Evolutionary conservation across 2,797 vertebrate species (phyloP), one percentile per base, ranked within the genome.

Genomic region (Propithecus perrieri): DNA sequence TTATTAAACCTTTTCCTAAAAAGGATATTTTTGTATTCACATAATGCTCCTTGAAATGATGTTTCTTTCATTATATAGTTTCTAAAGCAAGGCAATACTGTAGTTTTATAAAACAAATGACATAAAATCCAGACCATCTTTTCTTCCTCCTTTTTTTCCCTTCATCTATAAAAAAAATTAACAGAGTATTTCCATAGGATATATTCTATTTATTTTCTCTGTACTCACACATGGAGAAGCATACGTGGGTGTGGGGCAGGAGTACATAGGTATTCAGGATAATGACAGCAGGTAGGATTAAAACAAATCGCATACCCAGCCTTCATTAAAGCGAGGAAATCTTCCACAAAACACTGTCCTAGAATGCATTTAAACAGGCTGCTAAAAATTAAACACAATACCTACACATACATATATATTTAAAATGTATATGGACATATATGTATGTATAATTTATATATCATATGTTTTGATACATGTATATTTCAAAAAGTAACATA

Each of bases 401-500:
- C 17, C 41, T 24, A 30, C 17, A 38, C 0, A 53, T 5, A 38
- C 26, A 69, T 26, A 11, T 20, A 38, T 24, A 35, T 43, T 18
- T 53, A 61, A 71, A 89, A 38, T 46, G 81, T 17, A 76, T 28
- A 48, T 35, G 0, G 24, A 35, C 0, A 65, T 24, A 30, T 4
- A 26, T 35, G 7, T 69, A 0, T 46, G 1, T 38, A 14, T 89
- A 46, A 83, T 55, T 61, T 69, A 41, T 10, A 18, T 48, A 17
- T 61, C 15, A 57, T 18, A 26, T 38, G 4, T 35, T 76, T 83
- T 86, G 7, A 67, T 85, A 80, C 4, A 55, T 28, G 26, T 2
- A 30, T 76, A 94, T 79, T 88, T 69, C 28, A 91, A 94, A 93
- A 96, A 87, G 38, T 59, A 84, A 84, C 48, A 28, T 7, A 79